Evolutionary conservation across 1,140 invertebrate species (phyloP).

Genomic region (Drosophila lacteicornis): DNA sequence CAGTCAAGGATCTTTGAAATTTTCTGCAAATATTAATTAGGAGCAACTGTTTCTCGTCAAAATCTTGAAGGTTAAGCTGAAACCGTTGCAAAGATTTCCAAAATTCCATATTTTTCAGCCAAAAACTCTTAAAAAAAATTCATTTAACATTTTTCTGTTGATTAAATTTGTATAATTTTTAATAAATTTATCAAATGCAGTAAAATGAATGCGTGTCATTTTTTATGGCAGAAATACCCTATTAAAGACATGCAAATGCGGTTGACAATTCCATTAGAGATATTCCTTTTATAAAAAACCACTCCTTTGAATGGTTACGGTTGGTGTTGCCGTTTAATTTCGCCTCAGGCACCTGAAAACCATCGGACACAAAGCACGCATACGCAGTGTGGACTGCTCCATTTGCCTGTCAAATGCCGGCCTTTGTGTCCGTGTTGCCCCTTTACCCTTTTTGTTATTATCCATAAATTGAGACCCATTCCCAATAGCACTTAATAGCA

Average conservation of each 20-base stretch:
- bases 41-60: too few species aligned
- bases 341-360: background rate
- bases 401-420: slow-evolving; percentile 4
- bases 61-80: background rate
- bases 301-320: background rate
- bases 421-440: slow-evolving; percentile 15
- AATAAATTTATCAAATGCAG: background rate
- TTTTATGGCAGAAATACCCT: background rate
- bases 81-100: too few species aligned
- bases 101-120: too few species aligned
- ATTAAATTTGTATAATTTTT: background rate
- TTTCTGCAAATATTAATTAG: too few species aligned
- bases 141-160: background rate
- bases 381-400: slow-evolving; percentile 13
- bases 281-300: background rate
- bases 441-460: slow-evolving; percentile 43
- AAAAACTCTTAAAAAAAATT: background rate
- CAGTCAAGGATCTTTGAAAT: too few species aligned
- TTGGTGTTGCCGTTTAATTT: background rate
- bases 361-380: slow-evolving; percentile 6
- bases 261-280: background rate
- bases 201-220: too few species aligned
- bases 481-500: background rate
- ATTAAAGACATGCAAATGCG: background rate
- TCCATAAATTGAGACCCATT: slow-evolving; percentile 45